These are phyloP conservation scores for Dicycla oo DNA, from an alignment of 2,888 invertebrate species.

Conservation along the genomic window DNA sequence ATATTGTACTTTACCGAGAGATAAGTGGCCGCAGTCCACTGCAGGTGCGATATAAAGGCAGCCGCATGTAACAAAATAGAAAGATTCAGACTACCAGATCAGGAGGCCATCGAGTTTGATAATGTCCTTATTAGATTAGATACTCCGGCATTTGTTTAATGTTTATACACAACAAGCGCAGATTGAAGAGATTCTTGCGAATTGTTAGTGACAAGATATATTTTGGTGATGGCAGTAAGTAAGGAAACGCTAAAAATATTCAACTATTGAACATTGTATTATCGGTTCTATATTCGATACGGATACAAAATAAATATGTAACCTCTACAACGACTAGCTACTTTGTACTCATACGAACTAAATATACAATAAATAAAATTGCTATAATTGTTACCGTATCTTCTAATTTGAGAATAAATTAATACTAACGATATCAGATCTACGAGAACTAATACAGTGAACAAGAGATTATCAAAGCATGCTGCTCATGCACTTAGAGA, in stretches of 20 bases:
- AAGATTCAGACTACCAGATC: slow-evolving; percentile 81
- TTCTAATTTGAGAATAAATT: slow-evolving; percentile 56
- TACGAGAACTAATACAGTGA: slow-evolving; percentile 73
- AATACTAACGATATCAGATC: slow-evolving; percentile 72
- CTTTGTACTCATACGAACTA: slow-evolving; percentile 82
- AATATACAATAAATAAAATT: slow-evolving; percentile 66
- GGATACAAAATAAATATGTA: slow-evolving; percentile 64
- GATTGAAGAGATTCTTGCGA: slow-evolving; percentile 60
- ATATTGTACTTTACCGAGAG: slow-evolving; percentile 93
- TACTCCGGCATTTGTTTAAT: slow-evolving; percentile 44
- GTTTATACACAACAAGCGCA: slow-evolving; percentile 60
- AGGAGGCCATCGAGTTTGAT: slow-evolving; percentile 40
- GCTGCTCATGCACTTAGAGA: slow-evolving; percentile 83
- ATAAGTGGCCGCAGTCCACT: slow-evolving; percentile 92
- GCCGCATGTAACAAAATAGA: slow-evolving; percentile 91
- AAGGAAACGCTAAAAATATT: slow-evolving; percentile 64
- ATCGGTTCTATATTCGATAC: slow-evolving; percentile 37
- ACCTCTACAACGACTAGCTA: slow-evolving; percentile 83
- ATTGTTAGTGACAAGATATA: slow-evolving; percentile 71
- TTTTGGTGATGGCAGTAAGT: slow-evolving; percentile 61
- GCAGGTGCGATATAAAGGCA: slow-evolving; percentile 90
- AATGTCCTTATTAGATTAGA: slow-evolving; percentile 36
- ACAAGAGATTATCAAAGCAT: slow-evolving; percentile 81
- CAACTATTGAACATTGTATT: slow-evolving; percentile 48
- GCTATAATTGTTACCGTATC: slow-evolving; percentile 64